A percentile compares a stretch with the other conserved stretches of the same genome.
phyloP scores from a whole-genome alignment of 92 coral and sea anemone species.

The Virgularia gustaviana region DNA sequence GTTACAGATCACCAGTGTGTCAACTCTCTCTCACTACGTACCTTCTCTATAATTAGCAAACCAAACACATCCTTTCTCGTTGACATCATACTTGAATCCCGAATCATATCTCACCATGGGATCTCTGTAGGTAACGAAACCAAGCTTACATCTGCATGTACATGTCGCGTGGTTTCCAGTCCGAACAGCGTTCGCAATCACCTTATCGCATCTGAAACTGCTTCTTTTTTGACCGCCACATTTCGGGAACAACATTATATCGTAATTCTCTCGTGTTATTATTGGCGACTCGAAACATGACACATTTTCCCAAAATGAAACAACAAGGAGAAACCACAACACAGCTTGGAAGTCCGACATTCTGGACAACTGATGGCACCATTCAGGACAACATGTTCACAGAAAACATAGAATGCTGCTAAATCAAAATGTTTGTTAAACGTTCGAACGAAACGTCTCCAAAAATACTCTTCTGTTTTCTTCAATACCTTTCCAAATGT shows the following conservation, averaged over 20 bases:
- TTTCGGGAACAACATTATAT: conserved; percentile 14
- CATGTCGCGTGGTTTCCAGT: background rate
- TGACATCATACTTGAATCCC: background rate
- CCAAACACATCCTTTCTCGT: conserved; percentile 18
- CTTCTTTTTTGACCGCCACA: background rate
- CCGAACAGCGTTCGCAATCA: background rate
- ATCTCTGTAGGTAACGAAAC: conserved; percentile 2
- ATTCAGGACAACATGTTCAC: no score
- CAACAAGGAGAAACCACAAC: no score
- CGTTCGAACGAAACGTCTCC: no score
- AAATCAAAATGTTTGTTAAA: no score
- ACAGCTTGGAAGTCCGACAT: no score
- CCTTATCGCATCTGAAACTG: background rate
- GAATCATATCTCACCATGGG: background rate
- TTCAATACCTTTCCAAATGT: no score
- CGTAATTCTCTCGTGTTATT: conserved; percentile 25
- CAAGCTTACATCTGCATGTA: conserved; percentile 12
- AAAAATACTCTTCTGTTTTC: no score
- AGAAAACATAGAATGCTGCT: no score
- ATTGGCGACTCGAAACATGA: background rate
- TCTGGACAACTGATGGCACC: no score
- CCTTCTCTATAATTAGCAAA: conserved; percentile 12
- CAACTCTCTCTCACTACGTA: no score
- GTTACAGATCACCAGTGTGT: no score
- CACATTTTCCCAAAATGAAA: background rate